Conservation (phyloP, 2,797 vertebrate genomes). For the Heteromormyrus szaboi region DNA sequence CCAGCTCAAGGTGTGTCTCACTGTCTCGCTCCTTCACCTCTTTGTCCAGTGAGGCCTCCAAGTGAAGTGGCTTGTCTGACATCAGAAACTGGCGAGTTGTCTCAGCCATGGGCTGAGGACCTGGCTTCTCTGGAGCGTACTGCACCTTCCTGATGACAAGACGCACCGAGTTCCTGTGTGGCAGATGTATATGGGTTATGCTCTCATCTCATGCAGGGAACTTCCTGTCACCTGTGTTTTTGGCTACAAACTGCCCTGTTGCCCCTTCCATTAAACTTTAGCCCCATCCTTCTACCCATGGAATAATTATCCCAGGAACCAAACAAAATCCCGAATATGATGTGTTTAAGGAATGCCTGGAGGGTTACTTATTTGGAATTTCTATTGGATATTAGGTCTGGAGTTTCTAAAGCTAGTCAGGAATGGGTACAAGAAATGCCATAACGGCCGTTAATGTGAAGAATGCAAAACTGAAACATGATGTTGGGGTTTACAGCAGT, state of each 20-base stretch:
- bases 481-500: neutral
- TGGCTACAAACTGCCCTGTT: neutral
- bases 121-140: slow-evolving; percentile 84
- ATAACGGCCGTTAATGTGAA: neutral
- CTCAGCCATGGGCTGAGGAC: slow-evolving; percentile 87
- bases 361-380: neutral
- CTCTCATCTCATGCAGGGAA: neutral
- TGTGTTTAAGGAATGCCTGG: neutral
- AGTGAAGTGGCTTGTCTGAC: slow-evolving; percentile 90
- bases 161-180: slow-evolving; percentile 82
- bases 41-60: slow-evolving; percentile 91
- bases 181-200: neutral
- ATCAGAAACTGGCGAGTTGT: slow-evolving; percentile 92
- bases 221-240: neutral
- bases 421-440: neutral
- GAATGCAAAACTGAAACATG: neutral
- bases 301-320: neutral
- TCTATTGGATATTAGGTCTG: neutral
- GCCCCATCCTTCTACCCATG: neutral
- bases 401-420: neutral
- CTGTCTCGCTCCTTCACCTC: slow-evolving; percentile 65
- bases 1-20: neutral
- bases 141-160: slow-evolving; percentile 92
- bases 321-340: neutral
- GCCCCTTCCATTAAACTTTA: neutral